Conservation (phyloP, 2,888 invertebrate species). For the Coecobrya sp. region DNA sequence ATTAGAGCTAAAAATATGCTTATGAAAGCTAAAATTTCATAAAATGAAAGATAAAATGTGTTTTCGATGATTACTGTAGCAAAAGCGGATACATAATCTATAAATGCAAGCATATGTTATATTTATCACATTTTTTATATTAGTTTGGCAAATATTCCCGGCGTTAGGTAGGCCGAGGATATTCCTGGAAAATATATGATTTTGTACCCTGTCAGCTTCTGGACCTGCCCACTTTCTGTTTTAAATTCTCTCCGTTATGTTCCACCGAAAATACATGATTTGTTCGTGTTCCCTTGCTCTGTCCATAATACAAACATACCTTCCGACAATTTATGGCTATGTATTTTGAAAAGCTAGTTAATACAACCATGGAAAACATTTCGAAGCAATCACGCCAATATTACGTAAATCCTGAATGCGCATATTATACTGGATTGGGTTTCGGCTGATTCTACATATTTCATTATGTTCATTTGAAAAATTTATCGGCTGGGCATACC, state of each 20-base stretch:
- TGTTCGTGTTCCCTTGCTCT: constrained; percentile 70
- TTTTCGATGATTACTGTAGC: neutral
- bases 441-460: too few relatives aligned
- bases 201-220: constrained; percentile 56
- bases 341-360: constrained; percentile 1
- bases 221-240: constrained; percentile 82
- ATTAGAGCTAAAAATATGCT: constrained; percentile 50
- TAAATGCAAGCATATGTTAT: neutral
- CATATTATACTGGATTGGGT: too few relatives aligned
- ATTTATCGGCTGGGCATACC: too few relatives aligned
- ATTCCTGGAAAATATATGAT: constrained; percentile 41
- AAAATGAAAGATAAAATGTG: neutral
- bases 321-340: constrained; percentile 76
- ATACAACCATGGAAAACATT: constrained; percentile 42
- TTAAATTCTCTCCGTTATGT: constrained; percentile 63
- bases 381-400: too few relatives aligned
- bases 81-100: neutral
- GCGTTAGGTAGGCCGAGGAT: neutral
- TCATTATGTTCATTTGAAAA: too few relatives aligned
- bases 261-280: constrained; percentile 76
- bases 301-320: constrained; percentile 37
- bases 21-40: constrained; percentile 32
- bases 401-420: too few relatives aligned
- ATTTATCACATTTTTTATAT: neutral
- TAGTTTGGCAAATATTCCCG: neutral